phyloP scores from a whole-genome alignment of 2,113 vertebrate species.

The Halcyon senegalensis region DNA sequence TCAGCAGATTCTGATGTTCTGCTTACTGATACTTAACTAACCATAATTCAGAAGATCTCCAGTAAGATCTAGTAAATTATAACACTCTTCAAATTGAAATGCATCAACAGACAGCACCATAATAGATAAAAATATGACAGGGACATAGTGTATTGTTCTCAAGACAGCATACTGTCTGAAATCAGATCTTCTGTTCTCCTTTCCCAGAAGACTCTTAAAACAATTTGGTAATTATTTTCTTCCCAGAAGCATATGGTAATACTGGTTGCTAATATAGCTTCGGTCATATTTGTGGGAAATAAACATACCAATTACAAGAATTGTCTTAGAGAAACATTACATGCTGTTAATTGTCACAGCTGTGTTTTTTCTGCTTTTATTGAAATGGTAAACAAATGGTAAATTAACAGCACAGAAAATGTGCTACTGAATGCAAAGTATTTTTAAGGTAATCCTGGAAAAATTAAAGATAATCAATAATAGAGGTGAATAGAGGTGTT shows the following conservation, averaged over 20 bases:
- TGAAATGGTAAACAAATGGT: constrained; percentile 29
- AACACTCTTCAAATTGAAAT: constrained; percentile 29
- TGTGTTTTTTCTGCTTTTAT: constrained; percentile 41
- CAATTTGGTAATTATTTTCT: constrained; percentile 65
- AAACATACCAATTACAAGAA: constrained; percentile 67
- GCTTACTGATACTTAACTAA: not conserved
- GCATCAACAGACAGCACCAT: constrained; percentile 7
- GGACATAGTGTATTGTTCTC: constrained; percentile 47
- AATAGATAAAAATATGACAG: constrained; percentile 42
- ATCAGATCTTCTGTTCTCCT: constrained; percentile 33
- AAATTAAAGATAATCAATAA: not conserved
- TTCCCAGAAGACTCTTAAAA: constrained; percentile 58
- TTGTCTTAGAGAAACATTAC: constrained; percentile 54
- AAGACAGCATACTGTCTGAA: constrained; percentile 32
- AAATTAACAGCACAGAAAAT: constrained; percentile 18
- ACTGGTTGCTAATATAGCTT: constrained; percentile 51
- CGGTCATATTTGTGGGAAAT: constrained; percentile 62
- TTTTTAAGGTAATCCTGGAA: not conserved
- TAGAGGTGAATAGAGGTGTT: not conserved
- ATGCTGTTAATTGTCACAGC: constrained; percentile 22
- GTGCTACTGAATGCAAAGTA: not conserved
- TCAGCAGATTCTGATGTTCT: not conserved
- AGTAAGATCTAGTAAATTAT: constrained; percentile 6
- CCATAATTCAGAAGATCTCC: not conserved
- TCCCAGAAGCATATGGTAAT: constrained; percentile 64